A percentile compares a stretch with the other conserved stretches of the same genome.
phyloP scores from a whole-genome alignment of 92 coral and sea anemone genomes.

The Muricea muricata region DNA sequence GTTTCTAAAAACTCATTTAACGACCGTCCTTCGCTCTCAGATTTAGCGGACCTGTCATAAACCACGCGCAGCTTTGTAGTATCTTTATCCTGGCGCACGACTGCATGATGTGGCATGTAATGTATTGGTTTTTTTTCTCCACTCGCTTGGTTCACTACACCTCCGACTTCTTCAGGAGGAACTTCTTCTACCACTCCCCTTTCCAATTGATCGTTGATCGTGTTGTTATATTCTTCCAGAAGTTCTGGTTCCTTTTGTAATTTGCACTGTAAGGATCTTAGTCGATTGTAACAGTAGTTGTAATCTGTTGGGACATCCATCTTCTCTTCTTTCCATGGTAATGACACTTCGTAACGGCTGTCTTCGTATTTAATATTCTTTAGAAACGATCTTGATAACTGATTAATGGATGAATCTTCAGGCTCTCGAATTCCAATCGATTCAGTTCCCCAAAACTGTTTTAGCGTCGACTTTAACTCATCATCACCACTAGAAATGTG shows the following conservation, averaged over 20 bases:
- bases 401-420: too few relatives aligned
- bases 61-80: conserved; percentile 37
- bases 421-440: too few relatives aligned
- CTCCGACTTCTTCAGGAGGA: neutral
- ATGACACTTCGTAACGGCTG: too few relatives aligned
- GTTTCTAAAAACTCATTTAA: conserved; percentile 40
- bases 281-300: too few relatives aligned
- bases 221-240: conserved; percentile 44
- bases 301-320: too few relatives aligned
- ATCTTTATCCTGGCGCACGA: conserved; percentile 32
- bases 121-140: conserved; percentile 23
- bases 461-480: too few relatives aligned
- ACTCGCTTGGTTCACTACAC: neutral
- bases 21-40: conserved; percentile 20
- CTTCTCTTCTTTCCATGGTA: too few relatives aligned
- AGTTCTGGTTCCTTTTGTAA: conserved; percentile 54
- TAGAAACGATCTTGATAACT: too few relatives aligned
- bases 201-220: conserved; percentile 43
- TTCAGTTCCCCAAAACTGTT: too few relatives aligned
- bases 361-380: too few relatives aligned
- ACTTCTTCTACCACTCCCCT: conserved; percentile 39
- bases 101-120: conserved; percentile 40
- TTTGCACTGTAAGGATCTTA: conserved; percentile 41
- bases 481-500: too few relatives aligned
- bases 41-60: conserved; percentile 32